phyloP scores from a whole-genome alignment of 2,113 vertebrate genomes.

The western clawed frog (Xenopus tropicalis) region UCB_Xtro_10.0 CM004445.2:54101001-54101500 shows the following conservation, averaged over 20 bases:
- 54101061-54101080: constrained; percentile 90
- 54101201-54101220: constrained; percentile 97
- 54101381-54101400: constrained; percentile 95
- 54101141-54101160: constrained; percentile 92
- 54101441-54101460: constrained; percentile 93
- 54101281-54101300: constrained; percentile 94
- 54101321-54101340: constrained; percentile 96
- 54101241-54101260: constrained; percentile 95
- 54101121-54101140: constrained; percentile 99
- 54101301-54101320: constrained; percentile 97
- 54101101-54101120: constrained; percentile 97
- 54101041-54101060: constrained; percentile 97
- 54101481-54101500: constrained; percentile 92
- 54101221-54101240: constrained; percentile 92
- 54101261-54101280: constrained; percentile 92
- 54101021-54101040: constrained; percentile 99
- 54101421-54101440: constrained; percentile 87
- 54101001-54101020: constrained; percentile 92
- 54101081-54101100: constrained; percentile 90
- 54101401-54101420: constrained; percentile 96
- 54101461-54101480: constrained; percentile 91
- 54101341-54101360: constrained; percentile 85
- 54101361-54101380: constrained; percentile 96
- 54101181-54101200: constrained; percentile 95
- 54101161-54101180: constrained; percentile 83